Evolutionary conservation across 2,888 invertebrate species (phyloP).

Genomic region (Chymomyza caudatula): DNA sequence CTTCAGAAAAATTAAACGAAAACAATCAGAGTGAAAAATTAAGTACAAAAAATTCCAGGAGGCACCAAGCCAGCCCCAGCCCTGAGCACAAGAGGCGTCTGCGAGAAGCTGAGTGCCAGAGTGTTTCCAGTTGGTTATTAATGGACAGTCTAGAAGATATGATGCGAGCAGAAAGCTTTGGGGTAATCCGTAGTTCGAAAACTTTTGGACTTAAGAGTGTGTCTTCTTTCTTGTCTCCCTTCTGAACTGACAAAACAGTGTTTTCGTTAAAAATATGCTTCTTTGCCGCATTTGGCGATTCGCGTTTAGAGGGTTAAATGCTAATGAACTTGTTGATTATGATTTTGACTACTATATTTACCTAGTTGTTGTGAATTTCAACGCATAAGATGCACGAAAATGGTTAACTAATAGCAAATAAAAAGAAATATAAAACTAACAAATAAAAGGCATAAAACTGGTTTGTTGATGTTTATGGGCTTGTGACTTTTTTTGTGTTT

Average conservation of each 20-base stretch:
- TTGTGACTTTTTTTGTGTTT: background rate
- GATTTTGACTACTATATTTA: constrained; percentile 71
- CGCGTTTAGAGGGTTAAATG: constrained; percentile 70
- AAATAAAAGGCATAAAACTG: background rate
- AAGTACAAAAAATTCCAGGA: background rate
- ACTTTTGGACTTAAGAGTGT: no score
- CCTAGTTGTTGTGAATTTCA: constrained; percentile 7
- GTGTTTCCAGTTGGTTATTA: constrained; percentile 58
- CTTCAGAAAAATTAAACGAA: no score
- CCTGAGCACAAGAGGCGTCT: background rate
- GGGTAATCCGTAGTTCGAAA: background rate
- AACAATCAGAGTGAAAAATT: background rate
- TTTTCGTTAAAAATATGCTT: no score
- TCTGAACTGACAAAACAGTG: no score
- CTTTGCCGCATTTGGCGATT: constrained; percentile 19
- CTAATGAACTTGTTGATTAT: constrained; percentile 76
- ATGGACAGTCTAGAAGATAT: no score
- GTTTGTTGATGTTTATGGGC: background rate
- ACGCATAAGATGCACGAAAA: constrained; percentile 1
- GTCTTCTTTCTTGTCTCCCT: no score
- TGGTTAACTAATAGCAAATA: constrained; percentile 29
- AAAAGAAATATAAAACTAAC: background rate
- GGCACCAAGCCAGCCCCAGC: background rate
- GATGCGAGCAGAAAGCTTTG: background rate
- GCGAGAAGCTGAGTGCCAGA: constrained; percentile 64